phyloP scores from a whole-genome alignment of 2,888 invertebrate species.

The Archips xylosteana region DNA sequence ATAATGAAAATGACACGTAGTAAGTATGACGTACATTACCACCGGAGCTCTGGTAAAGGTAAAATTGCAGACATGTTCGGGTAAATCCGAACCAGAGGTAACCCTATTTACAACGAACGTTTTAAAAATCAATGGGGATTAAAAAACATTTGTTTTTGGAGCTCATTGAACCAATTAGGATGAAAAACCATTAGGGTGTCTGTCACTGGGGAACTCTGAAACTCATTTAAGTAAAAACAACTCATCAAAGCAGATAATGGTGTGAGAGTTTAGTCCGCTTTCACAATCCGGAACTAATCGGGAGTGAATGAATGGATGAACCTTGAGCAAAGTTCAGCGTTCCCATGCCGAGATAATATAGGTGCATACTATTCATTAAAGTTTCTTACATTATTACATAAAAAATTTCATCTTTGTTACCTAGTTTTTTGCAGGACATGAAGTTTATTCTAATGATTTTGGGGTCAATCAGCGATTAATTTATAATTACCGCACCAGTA shows the following conservation, averaged over 20 bases:
- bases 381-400: conserved; percentile 9
- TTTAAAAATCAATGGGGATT: neutral
- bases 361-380: conserved; percentile 12
- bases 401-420: neutral
- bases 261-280: conserved; percentile 51
- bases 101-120: neutral
- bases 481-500: neutral
- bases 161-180: conserved; percentile 24
- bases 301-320: conserved; percentile 59
- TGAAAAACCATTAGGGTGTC: conserved; percentile 21
- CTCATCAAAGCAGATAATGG: conserved; percentile 41
- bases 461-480: neutral
- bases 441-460: too few species aligned
- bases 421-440: neutral
- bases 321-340: conserved; percentile 66
- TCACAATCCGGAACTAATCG: conserved; percentile 62
- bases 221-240: conserved; percentile 42
- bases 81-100: neutral
- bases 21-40: too few species aligned
- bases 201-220: conserved; percentile 27
- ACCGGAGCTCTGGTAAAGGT: too few species aligned
- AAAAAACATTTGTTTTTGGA: conserved; percentile 15
- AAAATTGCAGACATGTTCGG: too few species aligned
- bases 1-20: too few species aligned
- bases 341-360: conserved; percentile 47